phyloP scores from a whole-genome alignment of 2,113 vertebrate genomes.

The Chaetorhynchus papuensis region DNA sequence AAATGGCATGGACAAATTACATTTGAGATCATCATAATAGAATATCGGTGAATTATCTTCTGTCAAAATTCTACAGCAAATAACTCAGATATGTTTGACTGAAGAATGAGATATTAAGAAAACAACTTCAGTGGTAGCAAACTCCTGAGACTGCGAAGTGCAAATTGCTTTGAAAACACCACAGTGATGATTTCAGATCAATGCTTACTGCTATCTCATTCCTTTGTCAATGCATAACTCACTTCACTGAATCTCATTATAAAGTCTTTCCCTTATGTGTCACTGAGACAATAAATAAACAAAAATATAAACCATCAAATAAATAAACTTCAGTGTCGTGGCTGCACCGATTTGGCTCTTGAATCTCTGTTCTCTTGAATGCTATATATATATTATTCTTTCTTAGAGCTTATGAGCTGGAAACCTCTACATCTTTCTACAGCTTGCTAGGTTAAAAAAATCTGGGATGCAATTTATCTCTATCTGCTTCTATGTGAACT shows the following conservation, averaged over 20 bases:
- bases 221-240: not conserved
- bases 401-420: not conserved
- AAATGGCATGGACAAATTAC: not conserved
- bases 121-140: not conserved
- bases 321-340: not conserved
- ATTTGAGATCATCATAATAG: not conserved
- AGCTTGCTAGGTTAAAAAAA: not conserved
- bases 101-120: not conserved
- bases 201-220: not conserved
- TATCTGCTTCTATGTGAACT: slow-evolving; percentile 50
- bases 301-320: not conserved
- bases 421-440: slow-evolving; percentile 24
- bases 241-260: not conserved
- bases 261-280: not conserved
- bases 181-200: not conserved
- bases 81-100: not conserved
- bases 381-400: not conserved
- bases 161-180: not conserved
- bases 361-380: not conserved
- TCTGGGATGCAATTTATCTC: slow-evolving; percentile 23
- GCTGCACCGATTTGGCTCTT: not conserved
- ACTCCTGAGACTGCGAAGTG: not conserved
- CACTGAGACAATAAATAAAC: not conserved
- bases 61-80: not conserved
- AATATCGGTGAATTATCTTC: not conserved